Evolutionary conservation across 2,113 vertebrate genomes (phyloP).

Genomic region (Pampusana beccarii): DNA sequence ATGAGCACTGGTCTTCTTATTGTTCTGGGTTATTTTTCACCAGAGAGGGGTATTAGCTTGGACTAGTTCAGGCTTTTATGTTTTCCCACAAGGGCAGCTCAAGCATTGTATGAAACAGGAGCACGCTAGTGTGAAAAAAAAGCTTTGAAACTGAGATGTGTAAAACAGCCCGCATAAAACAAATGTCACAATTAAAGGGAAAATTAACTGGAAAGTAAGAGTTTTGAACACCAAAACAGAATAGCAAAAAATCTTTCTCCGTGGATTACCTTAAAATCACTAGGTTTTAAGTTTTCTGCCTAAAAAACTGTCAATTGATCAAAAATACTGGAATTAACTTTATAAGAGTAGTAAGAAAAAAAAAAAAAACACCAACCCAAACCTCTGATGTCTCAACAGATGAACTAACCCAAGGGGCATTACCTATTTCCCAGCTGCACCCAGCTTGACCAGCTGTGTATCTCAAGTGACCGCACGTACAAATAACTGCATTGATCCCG

Average conservation of each 20-base stretch:
- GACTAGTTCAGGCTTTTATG: not conserved
- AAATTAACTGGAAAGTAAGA: not conserved
- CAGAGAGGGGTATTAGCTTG: not conserved
- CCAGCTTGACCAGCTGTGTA: accelerated
- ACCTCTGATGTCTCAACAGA: not conserved
- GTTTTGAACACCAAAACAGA: not conserved
- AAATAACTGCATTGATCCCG: not conserved
- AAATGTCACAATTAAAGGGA: not conserved
- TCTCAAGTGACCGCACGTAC: accelerated
- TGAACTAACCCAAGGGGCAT: accelerated
- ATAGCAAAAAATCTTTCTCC: not conserved
- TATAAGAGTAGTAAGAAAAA: not conserved
- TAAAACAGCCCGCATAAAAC: not conserved
- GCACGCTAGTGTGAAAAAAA: not conserved
- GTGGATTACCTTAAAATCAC: not conserved
- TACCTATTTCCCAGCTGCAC: not conserved
- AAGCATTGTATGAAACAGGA: not conserved
- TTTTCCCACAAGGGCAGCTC: not conserved
- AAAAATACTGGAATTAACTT: not conserved
- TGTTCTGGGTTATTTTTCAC: not conserved
- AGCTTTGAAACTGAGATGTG: not conserved
- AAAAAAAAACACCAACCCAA: not conserved
- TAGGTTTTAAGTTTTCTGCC: not conserved
- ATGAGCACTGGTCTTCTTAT: not conserved
- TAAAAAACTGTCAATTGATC: not conserved